phyloP scores from a whole-genome alignment of 2,797 vertebrate species.

The Glossophaga mutica region DNA sequence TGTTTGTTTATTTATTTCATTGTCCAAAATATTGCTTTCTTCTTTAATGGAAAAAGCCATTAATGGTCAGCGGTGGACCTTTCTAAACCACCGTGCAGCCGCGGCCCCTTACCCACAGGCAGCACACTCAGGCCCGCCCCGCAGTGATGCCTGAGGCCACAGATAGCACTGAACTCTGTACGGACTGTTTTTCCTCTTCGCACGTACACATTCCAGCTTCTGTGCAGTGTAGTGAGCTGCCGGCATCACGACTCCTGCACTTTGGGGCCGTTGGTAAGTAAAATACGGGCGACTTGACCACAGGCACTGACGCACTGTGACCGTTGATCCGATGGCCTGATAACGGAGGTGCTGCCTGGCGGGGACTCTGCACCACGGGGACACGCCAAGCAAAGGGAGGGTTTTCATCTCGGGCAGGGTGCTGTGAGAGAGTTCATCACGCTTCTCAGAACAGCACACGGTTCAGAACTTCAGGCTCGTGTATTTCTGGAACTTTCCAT shows the following conservation, averaged over 20 bases:
- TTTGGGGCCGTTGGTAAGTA: not conserved
- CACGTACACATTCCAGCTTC: not conserved
- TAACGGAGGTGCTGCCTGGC: not conserved
- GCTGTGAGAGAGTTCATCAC: too few relatives aligned
- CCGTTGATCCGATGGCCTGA: not conserved
- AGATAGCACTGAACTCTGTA: fast-evolving
- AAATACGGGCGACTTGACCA: not conserved
- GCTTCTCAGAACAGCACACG: not conserved
- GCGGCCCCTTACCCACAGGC: not conserved
- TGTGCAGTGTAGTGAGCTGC: too few relatives aligned
- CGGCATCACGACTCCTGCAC: not conserved
- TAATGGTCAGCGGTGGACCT: too few relatives aligned
- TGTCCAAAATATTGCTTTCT: too few relatives aligned
- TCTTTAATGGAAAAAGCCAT: too few relatives aligned
- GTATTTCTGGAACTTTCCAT: not conserved
- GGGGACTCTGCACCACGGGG: fast-evolving
- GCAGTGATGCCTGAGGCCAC: not conserved
- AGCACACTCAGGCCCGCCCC: not conserved
- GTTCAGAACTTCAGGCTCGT: not conserved
- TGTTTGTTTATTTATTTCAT: too few relatives aligned
- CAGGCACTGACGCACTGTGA: not conserved
- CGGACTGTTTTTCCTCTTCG: not conserved
- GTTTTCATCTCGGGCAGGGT: not conserved
- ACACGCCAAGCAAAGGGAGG: too few relatives aligned
- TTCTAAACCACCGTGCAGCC: not conserved